Conservation (phyloP, 2,797 vertebrate genomes). For the Sphenodon punctatus region DNA sequence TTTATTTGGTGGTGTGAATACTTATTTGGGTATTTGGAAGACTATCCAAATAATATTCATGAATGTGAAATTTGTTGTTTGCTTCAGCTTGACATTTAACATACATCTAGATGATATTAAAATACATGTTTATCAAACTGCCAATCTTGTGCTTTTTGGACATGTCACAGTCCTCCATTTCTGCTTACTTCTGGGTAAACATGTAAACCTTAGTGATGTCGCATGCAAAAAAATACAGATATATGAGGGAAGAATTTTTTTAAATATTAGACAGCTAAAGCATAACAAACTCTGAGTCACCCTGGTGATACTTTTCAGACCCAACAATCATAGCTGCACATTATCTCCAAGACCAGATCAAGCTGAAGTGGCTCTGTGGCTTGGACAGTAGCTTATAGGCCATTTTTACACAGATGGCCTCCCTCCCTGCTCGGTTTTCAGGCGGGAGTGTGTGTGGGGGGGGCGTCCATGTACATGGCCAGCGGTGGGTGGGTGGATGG, state of each 20-base stretch:
- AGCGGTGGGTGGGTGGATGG: no score
- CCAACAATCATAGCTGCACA: not conserved
- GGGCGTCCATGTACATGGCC: no score
- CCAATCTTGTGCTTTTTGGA: constrained; percentile 10
- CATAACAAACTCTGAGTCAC: constrained; percentile 20
- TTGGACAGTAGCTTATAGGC: not conserved
- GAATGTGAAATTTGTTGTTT: no score
- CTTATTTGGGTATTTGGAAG: no score
- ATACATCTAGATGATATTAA: not conserved
- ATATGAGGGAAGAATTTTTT: constrained; percentile 9
- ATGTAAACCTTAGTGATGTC: not conserved
- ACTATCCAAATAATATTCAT: no score
- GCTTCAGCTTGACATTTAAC: no score
- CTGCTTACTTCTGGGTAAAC: not conserved
- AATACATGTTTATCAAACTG: not conserved
- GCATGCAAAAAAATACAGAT: not conserved
- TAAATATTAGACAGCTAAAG: not conserved
- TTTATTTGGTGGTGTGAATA: no score
- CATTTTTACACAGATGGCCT: no score
- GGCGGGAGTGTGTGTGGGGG: no score
- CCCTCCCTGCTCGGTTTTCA: no score
- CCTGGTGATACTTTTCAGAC: constrained; percentile 9
- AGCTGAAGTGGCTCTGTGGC: not conserved
- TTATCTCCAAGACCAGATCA: not conserved
- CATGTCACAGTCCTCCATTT: not conserved